Percentiles rank a stretch among this genome's conserved stretches.
Evolutionary conservation across 1,140 invertebrate species (phyloP).

Genomic region (Diuraphis noxia): DNA sequence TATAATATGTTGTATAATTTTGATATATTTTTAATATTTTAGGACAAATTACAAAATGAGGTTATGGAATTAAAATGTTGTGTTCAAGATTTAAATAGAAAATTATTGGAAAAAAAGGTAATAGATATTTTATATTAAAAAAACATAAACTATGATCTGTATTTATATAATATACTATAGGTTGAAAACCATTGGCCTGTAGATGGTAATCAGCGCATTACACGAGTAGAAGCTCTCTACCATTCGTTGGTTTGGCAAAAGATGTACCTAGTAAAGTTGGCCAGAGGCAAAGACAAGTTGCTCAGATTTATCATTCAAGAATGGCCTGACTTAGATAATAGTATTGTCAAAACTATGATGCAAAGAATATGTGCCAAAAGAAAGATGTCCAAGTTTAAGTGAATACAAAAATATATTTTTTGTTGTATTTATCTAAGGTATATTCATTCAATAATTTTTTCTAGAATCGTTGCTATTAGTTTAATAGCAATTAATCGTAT

Average conservation of each 20-base stretch:
- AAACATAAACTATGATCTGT: neutral
- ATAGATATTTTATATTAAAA: neutral
- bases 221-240: slow-evolving; percentile 20
- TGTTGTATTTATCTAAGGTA: neutral
- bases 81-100: slow-evolving; percentile 3
- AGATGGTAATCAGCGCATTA: neutral
- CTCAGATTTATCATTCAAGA: slow-evolving; percentile 27
- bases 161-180: neutral
- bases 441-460: neutral
- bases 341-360: slow-evolving; percentile 19
- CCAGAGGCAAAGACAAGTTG: slow-evolving; percentile 37
- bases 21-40: neutral
- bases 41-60: slow-evolving; percentile 27
- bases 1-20: slow-evolving; percentile 6
- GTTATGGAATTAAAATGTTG: neutral
- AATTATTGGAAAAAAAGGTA: slow-evolving; percentile 34
- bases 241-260: slow-evolving; percentile 47
- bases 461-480: slow-evolving; percentile 34
- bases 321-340: slow-evolving; percentile 40
- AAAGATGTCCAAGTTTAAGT: slow-evolving; percentile 44
- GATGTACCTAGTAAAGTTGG: slow-evolving; percentile 41
- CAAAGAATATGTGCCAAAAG: slow-evolving; percentile 37
- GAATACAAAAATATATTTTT: neutral
- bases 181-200: neutral
- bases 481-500: slow-evolving; percentile 34